Evolutionary conservation across 2,888 invertebrate genomes (phyloP), one percentile per base, ranked within the genome.

Genomic region (Hypsopygia costalis): DNA sequence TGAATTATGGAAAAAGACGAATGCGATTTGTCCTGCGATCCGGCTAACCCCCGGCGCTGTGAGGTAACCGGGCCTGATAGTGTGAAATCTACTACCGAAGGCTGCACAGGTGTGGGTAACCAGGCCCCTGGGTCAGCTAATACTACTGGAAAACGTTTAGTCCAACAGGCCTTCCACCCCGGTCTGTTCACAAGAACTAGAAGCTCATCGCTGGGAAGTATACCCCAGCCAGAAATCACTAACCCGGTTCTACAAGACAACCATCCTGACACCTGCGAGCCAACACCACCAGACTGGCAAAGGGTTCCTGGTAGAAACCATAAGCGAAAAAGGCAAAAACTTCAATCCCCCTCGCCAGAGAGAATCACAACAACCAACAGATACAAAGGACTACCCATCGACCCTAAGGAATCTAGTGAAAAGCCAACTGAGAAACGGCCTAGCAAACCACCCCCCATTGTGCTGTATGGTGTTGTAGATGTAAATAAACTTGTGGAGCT

Each of bases 161-260:
- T 37, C 3, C 49, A 48, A 31, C 49, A 50, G 28, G 45, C 43
- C 0, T 47, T 50, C 21, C 45, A 52, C 27, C 46, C 46, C 7
- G 27, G 44, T 31, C 28, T 52, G 21, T 49, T 52, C 8, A 41
- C 34, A n/a, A 46, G 40, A 32, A 28, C 43, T 12, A 51, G 41
- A 34, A 10, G 27, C n/a, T 16, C 32, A 4, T 40, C 34, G 27
- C 1, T 22, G 11, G 29, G 37, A 9, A 40, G 11, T 9, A 22
- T 21, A 21, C 4, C 21, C 6, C 21, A 3, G 3, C 6, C 21
- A 21, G 6, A n/a, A n/a, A n/a, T n/a, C n/a, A n/a, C n/a, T n/a
- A n/a, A n/a, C n/a, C n/a, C n/a, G n/a, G n/a, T n/a, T n/a, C n/a
- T n/a, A n/a, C n/a, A n/a, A n/a, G n/a, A n/a, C n/a, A n/a, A n/a